Percentiles rank a stretch among this genome's conserved stretches.
Evolutionary conservation across 2,888 invertebrate genomes (phyloP).

Genomic region (Hybos culiciformis): DNA sequence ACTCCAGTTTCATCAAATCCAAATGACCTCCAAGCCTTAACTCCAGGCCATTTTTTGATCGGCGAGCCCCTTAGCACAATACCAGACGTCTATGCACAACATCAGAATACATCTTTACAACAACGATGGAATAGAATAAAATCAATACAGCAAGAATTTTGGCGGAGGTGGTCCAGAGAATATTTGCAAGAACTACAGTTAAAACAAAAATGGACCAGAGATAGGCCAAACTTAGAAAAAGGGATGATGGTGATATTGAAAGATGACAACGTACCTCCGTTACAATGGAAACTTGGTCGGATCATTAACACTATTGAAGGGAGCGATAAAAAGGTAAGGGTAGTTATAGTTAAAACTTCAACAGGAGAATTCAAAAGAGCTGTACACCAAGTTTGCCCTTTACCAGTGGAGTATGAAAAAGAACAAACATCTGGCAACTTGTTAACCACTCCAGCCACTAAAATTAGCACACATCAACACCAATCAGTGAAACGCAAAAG

Average conservation of each 20-base stretch:
- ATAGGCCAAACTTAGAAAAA: neutral
- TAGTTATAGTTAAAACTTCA: neutral
- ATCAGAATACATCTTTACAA: no score
- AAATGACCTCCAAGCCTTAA: constrained; percentile 11
- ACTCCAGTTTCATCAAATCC: constrained; percentile 13
- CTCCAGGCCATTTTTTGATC: neutral
- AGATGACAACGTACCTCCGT: neutral
- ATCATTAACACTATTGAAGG: neutral
- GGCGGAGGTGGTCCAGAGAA: neutral
- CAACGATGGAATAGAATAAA: no score
- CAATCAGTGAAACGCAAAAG: no score
- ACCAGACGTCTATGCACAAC: no score
- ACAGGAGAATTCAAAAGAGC: neutral
- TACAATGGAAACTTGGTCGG: neutral
- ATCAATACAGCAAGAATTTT: neutral
- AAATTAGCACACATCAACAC: no score
- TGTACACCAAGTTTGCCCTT: no score
- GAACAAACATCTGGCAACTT: no score
- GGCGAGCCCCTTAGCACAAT: neutral
- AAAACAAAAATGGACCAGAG: neutral
- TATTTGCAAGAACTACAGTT: neutral
- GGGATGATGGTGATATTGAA: no score
- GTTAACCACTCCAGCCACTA: no score
- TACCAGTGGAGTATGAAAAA: no score
- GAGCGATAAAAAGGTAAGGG: neutral